Conservation (phyloP, 2,888 invertebrate species). For the Protonemura montana region DNA sequence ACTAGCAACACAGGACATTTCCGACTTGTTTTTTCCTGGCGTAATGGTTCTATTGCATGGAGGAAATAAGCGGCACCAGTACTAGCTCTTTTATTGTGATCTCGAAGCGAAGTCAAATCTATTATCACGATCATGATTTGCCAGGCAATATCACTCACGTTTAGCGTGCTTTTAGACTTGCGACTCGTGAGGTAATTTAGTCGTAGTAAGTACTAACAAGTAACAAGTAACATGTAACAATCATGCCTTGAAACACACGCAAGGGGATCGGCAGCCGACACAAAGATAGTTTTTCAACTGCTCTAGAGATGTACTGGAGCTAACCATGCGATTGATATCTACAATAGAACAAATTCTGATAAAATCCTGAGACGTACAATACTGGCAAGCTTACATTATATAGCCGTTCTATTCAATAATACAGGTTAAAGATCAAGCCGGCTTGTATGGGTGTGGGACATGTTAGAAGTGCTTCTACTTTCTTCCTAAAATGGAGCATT, state of each 20-base stretch:
- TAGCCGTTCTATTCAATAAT: not conserved
- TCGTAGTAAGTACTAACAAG: not conserved
- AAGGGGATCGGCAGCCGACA: not conserved
- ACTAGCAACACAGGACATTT: not conserved
- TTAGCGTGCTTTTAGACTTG: not conserved
- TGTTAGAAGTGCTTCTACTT: too few relatives aligned
- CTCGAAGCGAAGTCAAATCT: not conserved
- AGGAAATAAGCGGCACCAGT: conserved; percentile 9
- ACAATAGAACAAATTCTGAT: not conserved
- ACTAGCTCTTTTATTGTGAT: conserved; percentile 28
- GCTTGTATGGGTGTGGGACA: too few relatives aligned
- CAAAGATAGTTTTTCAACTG: not conserved
- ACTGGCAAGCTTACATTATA: not conserved
- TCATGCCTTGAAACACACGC: not conserved
- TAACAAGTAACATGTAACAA: not conserved
- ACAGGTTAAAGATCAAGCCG: too few relatives aligned
- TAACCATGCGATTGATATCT: not conserved
- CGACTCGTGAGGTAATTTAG: not conserved
- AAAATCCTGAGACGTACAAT: not conserved
- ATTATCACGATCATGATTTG: conserved; percentile 7
- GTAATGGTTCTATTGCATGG: conserved; percentile 36
- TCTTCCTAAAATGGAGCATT: too few relatives aligned
- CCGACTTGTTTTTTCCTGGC: not conserved
- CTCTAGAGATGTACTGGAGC: not conserved
- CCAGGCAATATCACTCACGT: not conserved